Evolutionary conservation across 2,888 invertebrate genomes (phyloP), one percentile per base, ranked within the genome.

Genomic region (Endomychus coccineus): DNA sequence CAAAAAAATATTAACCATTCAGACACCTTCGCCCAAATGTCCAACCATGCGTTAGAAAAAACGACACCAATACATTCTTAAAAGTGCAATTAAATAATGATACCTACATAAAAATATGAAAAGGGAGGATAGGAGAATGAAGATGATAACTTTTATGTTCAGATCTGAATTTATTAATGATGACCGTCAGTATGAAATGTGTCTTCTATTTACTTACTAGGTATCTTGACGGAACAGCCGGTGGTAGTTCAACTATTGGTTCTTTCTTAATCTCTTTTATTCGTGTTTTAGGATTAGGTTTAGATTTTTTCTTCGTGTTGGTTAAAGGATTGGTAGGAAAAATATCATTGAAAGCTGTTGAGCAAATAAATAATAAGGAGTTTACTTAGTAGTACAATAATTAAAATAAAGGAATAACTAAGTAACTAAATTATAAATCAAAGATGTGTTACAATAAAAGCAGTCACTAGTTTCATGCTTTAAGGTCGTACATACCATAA

Each of bases 261-360:
- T 60, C 61, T 54, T 54, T 55, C 49, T 44, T 51, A 42, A 54
- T 49, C 43, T 63, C 61, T 57, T 61, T 61, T 34, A 52, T 49
- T 50, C 57, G 55, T 48, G 58, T 43, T 59, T 64, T 64, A 49
- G 59, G 56, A 40, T 58, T 54, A 40, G 61, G 57, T 60, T 61
- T 64, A 44, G 54, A 49, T 56, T 63, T 63, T 62, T 61, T 63
- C 53, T 50, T 48, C 45, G 46, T 48, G 43, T 27, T 39, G 13
- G 39, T 30, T 16, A 27, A 39, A 32, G 29, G 19, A 30, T 30
- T 35, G 27, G 7, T 25, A 39, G 29, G 30, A 35, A 25, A 39
- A 39, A 12, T 30, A 34, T 44, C 43, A 48, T 46, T 43, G 40
- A 45, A 43, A 44, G 48, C 48, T 50, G 49, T 40, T 44, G 49